These are phyloP conservation scores for Lymantria dispar DNA, from an alignment of 2,888 invertebrate genomes.

Conservation along the genomic window DNA sequence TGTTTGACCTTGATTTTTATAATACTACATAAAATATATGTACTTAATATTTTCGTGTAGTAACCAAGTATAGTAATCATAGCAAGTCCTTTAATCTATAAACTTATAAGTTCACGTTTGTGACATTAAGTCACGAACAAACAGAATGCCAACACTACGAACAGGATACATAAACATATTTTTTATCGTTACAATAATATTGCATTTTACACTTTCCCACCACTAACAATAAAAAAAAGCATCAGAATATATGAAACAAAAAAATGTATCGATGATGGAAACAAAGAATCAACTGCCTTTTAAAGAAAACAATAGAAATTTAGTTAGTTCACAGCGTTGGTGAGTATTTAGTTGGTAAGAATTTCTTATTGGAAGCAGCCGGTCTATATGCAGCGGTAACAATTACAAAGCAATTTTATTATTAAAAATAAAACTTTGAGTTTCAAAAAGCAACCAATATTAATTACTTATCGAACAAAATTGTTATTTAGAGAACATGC, in stretches of 20 bases:
- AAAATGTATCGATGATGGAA: slow-evolving; percentile 13
- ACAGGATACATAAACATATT: neutral
- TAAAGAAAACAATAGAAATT: slow-evolving; percentile 19
- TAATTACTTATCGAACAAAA: slow-evolving; percentile 55
- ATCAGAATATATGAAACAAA: slow-evolving; percentile 3
- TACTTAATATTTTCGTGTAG: neutral
- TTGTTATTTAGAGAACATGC: slow-evolving; percentile 52
- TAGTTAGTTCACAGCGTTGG: slow-evolving; percentile 9
- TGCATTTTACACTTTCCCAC: slow-evolving; percentile 10
- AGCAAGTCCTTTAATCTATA: neutral
- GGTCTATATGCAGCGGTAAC: slow-evolving; percentile 12
- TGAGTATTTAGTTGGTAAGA: neutral
- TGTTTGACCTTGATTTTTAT: no score
- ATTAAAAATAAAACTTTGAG: slow-evolving; percentile 27
- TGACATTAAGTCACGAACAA: neutral
- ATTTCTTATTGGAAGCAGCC: slow-evolving; percentile 19
- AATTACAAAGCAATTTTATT: slow-evolving; percentile 30
- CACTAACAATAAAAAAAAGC: slow-evolving; percentile 3
- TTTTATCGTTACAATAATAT: slow-evolving; percentile 1
- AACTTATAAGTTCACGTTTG: neutral
- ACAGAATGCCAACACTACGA: neutral
- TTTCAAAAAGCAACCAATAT: slow-evolving; percentile 35
- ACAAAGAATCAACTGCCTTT: slow-evolving; percentile 9
- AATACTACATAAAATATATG: neutral
- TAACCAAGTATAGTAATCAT: neutral